These are phyloP conservation scores for Parazoanthus atlanticus DNA, from an alignment of 92 coral and sea anemone species.

Conservation along the genomic window DNA sequence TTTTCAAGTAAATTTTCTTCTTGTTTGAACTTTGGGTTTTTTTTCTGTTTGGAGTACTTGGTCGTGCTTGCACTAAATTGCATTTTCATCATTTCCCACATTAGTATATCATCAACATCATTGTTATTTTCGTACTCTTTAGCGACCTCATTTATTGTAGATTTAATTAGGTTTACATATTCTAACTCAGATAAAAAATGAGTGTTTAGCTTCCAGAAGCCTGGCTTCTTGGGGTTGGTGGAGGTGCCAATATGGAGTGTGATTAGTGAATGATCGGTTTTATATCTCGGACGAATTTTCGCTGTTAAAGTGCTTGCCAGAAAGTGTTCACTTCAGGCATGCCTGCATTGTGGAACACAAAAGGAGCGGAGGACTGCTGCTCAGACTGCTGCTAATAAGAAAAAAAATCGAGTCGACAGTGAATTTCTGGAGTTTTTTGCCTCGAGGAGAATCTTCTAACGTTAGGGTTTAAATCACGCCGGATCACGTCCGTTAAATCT, in stretches of 20 bases:
- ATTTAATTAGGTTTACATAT: not conserved
- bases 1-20: conserved; percentile 6
- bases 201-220: conserved; percentile 5
- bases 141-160: not conserved
- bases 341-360: too few relatives aligned
- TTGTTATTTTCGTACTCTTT: too few relatives aligned
- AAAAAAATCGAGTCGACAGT: too few relatives aligned
- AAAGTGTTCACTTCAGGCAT: too few relatives aligned
- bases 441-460: not conserved
- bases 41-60: not conserved
- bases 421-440: not conserved
- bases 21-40: not conserved
- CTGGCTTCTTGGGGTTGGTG: not conserved
- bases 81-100: conserved; percentile 17
- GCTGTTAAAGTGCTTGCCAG: not conserved
- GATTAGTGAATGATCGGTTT: not conserved
- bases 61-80: not conserved
- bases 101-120: not conserved
- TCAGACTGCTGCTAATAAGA: not conserved
- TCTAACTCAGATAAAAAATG: conserved; percentile 1
- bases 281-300: not conserved
- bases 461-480: not conserved
- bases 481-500: too few relatives aligned
- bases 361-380: too few relatives aligned
- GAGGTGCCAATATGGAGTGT: not conserved